Base-by-base conservation (phyloP, 2,888 invertebrate genomes). In the Clostera curtula region DNA sequence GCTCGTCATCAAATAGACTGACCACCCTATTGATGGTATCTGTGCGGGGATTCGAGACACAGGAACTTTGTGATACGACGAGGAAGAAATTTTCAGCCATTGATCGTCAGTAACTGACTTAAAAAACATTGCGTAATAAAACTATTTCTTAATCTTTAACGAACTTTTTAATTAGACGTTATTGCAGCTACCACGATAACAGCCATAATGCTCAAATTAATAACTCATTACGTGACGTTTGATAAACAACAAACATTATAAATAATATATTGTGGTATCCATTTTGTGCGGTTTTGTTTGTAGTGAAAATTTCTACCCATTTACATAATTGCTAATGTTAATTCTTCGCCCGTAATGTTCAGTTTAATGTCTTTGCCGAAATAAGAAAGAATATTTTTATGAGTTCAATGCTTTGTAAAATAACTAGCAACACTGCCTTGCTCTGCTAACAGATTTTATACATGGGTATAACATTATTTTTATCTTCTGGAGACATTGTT, bases 151-250 rank as follows among this genome's bases (percentile, higher is more conserved):
- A 25, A 34, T 56, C 43, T 49, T 37, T 47, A 49, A 34, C 36
- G 30, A 34, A 38, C 27, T 34, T 43, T 44, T 51, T 67, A 64
- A 65, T 66, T 64, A 66, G 42, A 44, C 49, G 53, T 47, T 53
- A 51, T 59, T 63, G n/a, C n/a, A n/a, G n/a, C n/a, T n/a, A 63
- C 61, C 56, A 52, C 54, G 57, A 61, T 50, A 58, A 37, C 21
- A 44, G 47, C 42, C 48, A 53, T 70, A 62, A 59, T 53, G 52
- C 55, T 52, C 40, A 31, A 62, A 73, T 68, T 63, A 68, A 69
- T 71, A 60, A 51, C 59, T 67, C 63, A 73, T 74, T 71, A 27
- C 49, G 47, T 59, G 62, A 61, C 60, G 58, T 12, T 47, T 25
- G 26, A 47, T 51, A 54, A 36, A 49, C 43, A 50, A 43, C 40